Base-by-base conservation (phyloP, 2,888 invertebrate genomes). In the Drosophila flavopinicola region DNA sequence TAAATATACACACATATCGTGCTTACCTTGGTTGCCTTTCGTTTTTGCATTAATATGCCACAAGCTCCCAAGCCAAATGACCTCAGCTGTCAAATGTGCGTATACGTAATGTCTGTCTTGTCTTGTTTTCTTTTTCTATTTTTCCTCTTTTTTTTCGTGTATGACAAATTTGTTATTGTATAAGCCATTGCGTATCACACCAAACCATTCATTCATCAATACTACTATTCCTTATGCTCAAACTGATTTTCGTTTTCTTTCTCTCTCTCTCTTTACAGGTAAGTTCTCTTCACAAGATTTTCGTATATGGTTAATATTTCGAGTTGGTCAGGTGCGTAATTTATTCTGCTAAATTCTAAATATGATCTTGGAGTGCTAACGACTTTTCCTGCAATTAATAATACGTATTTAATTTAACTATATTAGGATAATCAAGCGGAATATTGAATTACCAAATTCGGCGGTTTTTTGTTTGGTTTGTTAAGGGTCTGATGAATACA, bases 31-130 rank as follows among this genome's bases (percentile, higher is more conserved):
- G 27, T 37, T 49, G 33, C 27, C 53, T 23, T 45, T 47, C 42
- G 64, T 59, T 67, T 65, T 47, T 57, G 56, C 75, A 80, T 79
- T 84, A 80, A 80, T 84, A 75, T 61, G 75, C 75, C 68, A 77
- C 58, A 45, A 59, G 56, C 25, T 68, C 59, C 60, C 66, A n/a
- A n/a, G 24, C 32, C 52, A 51, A 66, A 69, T 66, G 73, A 76
- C 80, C 83, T 80, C 56, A 64, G 58, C 75, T 80, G 85, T 82
- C 80, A 82, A 67, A 59, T 42, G 30, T 32, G 30, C 45, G 69
- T 66, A 56, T 61, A 45, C 49, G 47, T 70, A 54, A 66, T 60
- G 24, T 47, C 38, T 25, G 20, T 9, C 35, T 35, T 17, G 1
- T 17, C 15, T 15, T 37, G 5, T 24, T 24, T 54, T 13, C 10